A percentile compares a stretch with the other conserved stretches of the same genome.
Conservation (phyloP, 2,797 vertebrate genomes). For the Furcifer pardalis region DNA sequence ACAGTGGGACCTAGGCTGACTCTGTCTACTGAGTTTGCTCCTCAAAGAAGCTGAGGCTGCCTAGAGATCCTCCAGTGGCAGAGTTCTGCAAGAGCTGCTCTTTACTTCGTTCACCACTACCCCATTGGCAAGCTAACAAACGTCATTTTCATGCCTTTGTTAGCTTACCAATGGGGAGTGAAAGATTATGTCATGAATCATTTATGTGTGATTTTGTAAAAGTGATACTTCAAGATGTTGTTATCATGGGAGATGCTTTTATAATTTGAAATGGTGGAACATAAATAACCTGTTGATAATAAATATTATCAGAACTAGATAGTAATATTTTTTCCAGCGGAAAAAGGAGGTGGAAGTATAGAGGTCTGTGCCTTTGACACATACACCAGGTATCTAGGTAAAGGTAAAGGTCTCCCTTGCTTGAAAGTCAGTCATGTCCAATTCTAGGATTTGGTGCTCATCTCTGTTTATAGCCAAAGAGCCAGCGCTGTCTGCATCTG, state of each 20-base stretch:
- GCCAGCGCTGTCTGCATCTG: too few species aligned
- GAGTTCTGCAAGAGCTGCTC: not conserved
- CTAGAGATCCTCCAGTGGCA: not conserved
- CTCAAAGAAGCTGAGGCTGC: not conserved
- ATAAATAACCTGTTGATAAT: too few species aligned
- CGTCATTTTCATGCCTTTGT: not conserved
- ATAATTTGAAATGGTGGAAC: not conserved
- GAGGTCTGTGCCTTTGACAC: not conserved
- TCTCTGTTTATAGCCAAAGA: too few species aligned
- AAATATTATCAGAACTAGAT: not conserved
- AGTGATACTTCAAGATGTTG: not conserved
- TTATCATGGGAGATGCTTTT: not conserved
- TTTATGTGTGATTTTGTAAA: not conserved
- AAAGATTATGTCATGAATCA: not conserved
- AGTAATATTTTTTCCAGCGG: not conserved
- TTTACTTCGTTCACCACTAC: too few species aligned
- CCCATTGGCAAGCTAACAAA: too few species aligned
- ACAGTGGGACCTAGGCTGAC: not conserved
- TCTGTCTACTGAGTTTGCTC: not conserved
- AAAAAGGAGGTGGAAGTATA: not conserved
- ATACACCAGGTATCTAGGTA: not conserved
- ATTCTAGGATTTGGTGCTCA: too few species aligned
- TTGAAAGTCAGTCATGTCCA: too few species aligned
- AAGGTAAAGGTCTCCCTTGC: too few species aligned
- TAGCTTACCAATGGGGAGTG: not conserved